Evolutionary conservation across 2,113 vertebrate species (phyloP), one percentile per base, ranked within the genome.

Genomic region (Octodon degus): DNA sequence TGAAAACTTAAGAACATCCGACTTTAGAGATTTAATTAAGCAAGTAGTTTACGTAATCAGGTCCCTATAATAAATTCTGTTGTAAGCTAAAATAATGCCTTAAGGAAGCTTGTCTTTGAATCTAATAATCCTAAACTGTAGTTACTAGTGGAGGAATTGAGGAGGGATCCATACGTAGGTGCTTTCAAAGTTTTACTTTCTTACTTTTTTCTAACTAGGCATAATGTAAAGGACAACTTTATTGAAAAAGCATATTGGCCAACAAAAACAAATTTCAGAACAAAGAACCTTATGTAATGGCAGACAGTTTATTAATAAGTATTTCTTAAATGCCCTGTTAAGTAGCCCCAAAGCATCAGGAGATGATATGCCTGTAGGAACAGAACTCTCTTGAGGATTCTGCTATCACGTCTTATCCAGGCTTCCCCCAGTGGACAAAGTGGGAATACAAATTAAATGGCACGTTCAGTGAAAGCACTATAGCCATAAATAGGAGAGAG

Each of bases 21-120:
- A 86, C 77, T 85, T 91, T 76, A 94, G 65, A 88, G 7, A 43
- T 50, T 90, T 86, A 81, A 81, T 92, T 85, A n/a, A 37, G 20
- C 24, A 93, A 13, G 14, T 0, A 20, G 0, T 86, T 91, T 58
- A 82, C 50, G 10, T 37, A 77, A 6, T 55, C 11, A 68, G n/a
- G 5, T 65, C 16, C 14, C 27, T 85, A 80, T 37, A 68, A 55
- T n/a, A 81, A 91, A 70, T 53, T 92, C 7, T 86, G 24, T 77
- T 89, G 16, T 93, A 93, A 40, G 2, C 17, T 89, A 50, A 53
- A 17, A 8, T 27, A 17, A 47, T 77, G 74, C 83, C 91, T 93
- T 91, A 89, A 9, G 43, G 32, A 89, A 89, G 11, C 77, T 80
- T 17, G 34, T n/a, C 34, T 83, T 83, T 65, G 55, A 93, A 65